phyloP scores from a whole-genome alignment of 2,888 invertebrate species.

The Mechanitis mazaeus region DNA sequence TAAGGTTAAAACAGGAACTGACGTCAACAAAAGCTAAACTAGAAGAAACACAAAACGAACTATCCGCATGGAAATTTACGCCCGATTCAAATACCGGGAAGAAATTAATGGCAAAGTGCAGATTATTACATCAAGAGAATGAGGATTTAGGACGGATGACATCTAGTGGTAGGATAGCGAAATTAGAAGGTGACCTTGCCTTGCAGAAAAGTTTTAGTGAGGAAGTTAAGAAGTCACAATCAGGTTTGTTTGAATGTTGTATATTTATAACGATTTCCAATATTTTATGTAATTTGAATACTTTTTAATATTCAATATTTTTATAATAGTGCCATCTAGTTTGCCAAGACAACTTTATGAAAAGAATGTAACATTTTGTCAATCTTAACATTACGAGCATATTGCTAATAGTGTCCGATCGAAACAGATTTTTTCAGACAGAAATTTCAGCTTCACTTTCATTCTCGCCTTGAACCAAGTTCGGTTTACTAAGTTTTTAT shows the following conservation, averaged over 20 bases:
- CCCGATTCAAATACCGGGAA: slow-evolving; percentile 99
- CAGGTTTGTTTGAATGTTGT: slow-evolving; percentile 76
- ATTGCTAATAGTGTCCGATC: too few relatives aligned
- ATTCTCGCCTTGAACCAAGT: too few relatives aligned
- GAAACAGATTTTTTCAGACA: too few relatives aligned
- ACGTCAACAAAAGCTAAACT: slow-evolving; percentile 91
- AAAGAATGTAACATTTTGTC: too few relatives aligned
- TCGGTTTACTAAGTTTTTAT: too few relatives aligned
- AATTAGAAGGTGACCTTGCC: slow-evolving; percentile 95
- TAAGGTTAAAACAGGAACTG: slow-evolving; percentile 92
- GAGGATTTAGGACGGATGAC: slow-evolving; percentile 98
- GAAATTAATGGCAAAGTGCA: slow-evolving; percentile 97
- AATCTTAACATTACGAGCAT: too few relatives aligned
- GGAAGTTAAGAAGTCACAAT: slow-evolving; percentile 97
- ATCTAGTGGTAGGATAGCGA: slow-evolving; percentile 94
- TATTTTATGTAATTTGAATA: too few relatives aligned
- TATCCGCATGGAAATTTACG: slow-evolving; percentile 99
- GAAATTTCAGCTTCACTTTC: too few relatives aligned
- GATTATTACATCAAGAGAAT: slow-evolving; percentile 96
- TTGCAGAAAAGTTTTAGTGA: slow-evolving; percentile 96
- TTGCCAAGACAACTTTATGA: too few relatives aligned
- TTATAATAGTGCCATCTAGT: too few relatives aligned
- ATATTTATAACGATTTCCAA: background rate
- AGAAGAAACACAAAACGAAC: slow-evolving; percentile 97
- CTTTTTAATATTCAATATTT: too few relatives aligned